phyloP scores from a whole-genome alignment of 2,797 vertebrate genomes.

The Rhabdomys pumilio region DNA sequence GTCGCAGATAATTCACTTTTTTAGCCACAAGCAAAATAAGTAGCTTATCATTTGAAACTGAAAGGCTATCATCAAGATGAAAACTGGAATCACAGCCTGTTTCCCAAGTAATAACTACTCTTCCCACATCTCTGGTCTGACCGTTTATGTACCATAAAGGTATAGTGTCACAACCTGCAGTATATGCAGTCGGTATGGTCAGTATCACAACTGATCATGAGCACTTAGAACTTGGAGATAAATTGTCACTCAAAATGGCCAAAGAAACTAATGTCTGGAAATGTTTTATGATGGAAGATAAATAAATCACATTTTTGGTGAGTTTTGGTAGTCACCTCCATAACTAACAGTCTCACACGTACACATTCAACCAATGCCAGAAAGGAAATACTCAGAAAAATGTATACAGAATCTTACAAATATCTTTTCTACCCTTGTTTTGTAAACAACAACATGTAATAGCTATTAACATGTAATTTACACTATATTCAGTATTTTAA shows the following conservation, averaged over 20 bases:
- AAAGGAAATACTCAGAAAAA: background rate
- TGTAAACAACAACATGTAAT: background rate
- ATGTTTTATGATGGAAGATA: constrained; percentile 22
- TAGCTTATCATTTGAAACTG: constrained; percentile 47
- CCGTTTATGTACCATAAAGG: background rate
- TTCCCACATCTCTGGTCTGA: background rate
- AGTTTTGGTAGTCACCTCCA: background rate
- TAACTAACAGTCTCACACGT: background rate
- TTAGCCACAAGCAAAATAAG: constrained; percentile 75
- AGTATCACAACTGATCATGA: background rate
- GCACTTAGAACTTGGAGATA: constrained; percentile 19
- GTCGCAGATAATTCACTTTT: constrained; percentile 25
- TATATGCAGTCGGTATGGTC: background rate
- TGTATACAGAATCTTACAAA: background rate
- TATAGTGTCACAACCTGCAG: constrained; percentile 4
- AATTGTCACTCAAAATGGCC: constrained; percentile 21
- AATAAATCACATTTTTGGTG: background rate
- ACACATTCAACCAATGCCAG: background rate
- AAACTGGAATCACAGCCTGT: background rate
- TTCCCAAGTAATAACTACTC: background rate
- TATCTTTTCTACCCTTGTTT: background rate
- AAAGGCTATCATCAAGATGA: constrained; percentile 57
- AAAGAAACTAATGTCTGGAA: constrained; percentile 20
- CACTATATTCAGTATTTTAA: background rate
- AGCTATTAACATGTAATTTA: background rate